phyloP scores from a whole-genome alignment of 2,888 invertebrate species.

The Leptarthrus brevirostris region DNA sequence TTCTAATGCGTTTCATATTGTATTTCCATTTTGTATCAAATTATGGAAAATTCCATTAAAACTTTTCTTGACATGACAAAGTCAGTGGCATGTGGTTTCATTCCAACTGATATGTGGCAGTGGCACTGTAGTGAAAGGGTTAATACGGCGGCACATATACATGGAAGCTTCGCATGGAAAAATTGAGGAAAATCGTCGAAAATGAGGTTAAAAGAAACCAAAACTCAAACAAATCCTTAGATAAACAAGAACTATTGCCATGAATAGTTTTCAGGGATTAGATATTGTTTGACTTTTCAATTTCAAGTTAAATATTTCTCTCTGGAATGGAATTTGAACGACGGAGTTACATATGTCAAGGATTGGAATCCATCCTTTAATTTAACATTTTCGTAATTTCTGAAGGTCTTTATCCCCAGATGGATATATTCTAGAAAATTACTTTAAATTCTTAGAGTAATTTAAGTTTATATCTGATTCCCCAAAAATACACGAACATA shows the following conservation, averaged over 20 bases:
- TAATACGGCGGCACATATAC: neutral
- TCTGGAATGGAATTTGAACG: constrained; percentile 4
- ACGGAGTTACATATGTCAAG: constrained; percentile 1
- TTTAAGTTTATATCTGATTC: too few species aligned
- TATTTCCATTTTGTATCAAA: constrained; percentile 42
- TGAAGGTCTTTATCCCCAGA: neutral
- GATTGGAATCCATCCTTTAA: neutral
- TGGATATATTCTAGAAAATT: neutral
- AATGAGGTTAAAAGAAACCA: constrained; percentile 15
- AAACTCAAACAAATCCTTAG: constrained; percentile 3
- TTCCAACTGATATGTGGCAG: constrained; percentile 15
- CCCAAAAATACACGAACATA: too few species aligned
- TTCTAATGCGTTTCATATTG: constrained; percentile 28
- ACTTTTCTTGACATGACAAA: constrained; percentile 42
- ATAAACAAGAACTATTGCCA: constrained; percentile 10
- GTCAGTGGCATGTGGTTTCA: constrained; percentile 38
- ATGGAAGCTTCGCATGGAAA: neutral
- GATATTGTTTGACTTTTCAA: constrained; percentile 34
- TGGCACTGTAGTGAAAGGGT: neutral
- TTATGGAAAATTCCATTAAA: constrained; percentile 46
- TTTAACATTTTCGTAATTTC: constrained; percentile 1
- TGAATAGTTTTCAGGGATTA: constrained; percentile 9
- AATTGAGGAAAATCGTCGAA: neutral
- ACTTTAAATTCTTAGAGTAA: too few species aligned
- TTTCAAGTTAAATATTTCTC: constrained; percentile 26